These are phyloP conservation scores for Caenorhabditis macrosperma DNA, from an alignment of 2,888 invertebrate species.

Conservation along the genomic window DNA sequence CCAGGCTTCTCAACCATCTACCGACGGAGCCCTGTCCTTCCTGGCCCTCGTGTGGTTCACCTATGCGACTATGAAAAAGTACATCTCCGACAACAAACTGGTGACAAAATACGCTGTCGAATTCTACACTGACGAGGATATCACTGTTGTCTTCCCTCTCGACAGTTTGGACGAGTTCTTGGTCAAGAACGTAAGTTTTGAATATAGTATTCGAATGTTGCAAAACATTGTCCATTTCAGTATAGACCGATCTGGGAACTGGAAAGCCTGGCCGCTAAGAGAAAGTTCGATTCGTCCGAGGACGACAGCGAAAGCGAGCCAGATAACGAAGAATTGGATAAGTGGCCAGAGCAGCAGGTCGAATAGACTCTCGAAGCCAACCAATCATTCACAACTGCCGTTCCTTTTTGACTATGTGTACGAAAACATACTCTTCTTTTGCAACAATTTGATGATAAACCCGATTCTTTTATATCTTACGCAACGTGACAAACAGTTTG, in stretches of 20 bases:
- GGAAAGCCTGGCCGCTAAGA: slow-evolving; percentile 65
- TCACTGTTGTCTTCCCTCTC: slow-evolving; percentile 70
- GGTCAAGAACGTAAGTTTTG: slow-evolving; percentile 71
- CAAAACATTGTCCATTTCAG: slow-evolving; percentile 30
- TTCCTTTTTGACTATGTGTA: slow-evolving; percentile 34
- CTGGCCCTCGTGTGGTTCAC: slow-evolving; percentile 65
- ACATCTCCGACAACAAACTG: slow-evolving; percentile 61
- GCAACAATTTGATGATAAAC: slow-evolving; percentile 10
- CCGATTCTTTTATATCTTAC: slow-evolving; percentile 5
- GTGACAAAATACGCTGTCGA: slow-evolving; percentile 65
- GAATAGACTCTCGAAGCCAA: slow-evolving; percentile 7
- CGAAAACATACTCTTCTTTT: slow-evolving; percentile 8
- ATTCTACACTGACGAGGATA: slow-evolving; percentile 62
- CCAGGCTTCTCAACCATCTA: slow-evolving; percentile 62
- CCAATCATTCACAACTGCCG: slow-evolving; percentile 27
- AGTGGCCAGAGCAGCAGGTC: slow-evolving; percentile 49
- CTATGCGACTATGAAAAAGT: slow-evolving; percentile 64
- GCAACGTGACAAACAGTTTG: background rate
- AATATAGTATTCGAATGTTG: background rate
- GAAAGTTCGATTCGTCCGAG: slow-evolving; percentile 72
- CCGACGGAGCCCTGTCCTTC: slow-evolving; percentile 63
- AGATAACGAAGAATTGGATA: slow-evolving; percentile 52
- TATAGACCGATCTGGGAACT: slow-evolving; percentile 64
- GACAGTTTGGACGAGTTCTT: slow-evolving; percentile 73
- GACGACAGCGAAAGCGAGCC: slow-evolving; percentile 71